phyloP scores from a whole-genome alignment of 1,140 invertebrate genomes.

The Oppia nitens region DNA sequence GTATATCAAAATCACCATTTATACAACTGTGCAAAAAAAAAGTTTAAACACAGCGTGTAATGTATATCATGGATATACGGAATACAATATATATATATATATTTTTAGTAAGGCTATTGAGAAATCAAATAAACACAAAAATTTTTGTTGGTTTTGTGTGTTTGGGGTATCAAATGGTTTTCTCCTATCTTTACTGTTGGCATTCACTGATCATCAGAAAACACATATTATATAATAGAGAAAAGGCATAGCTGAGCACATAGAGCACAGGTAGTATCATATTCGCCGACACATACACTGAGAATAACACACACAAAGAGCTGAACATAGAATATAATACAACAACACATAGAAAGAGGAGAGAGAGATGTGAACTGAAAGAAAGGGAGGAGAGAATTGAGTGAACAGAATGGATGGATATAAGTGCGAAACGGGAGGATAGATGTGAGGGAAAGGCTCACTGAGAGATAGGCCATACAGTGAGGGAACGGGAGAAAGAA shows the following conservation, averaged over 20 bases:
- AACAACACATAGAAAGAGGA: neutral
- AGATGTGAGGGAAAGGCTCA: neutral
- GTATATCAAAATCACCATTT: too few relatives aligned
- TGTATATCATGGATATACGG: too few relatives aligned
- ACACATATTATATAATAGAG: neutral
- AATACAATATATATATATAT: too few relatives aligned
- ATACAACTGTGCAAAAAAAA: too few relatives aligned
- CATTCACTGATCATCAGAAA: too few relatives aligned
- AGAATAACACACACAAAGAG: neutral
- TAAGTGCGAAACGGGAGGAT: neutral
- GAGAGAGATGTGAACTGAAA: neutral
- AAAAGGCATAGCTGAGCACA: neutral
- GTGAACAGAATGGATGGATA: neutral
- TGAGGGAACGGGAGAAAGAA: neutral
- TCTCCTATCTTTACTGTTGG: too few relatives aligned
- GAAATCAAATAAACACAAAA: too few relatives aligned
- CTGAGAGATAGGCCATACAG: too few relatives aligned
- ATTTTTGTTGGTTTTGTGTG: too few relatives aligned
- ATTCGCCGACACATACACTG: neutral
- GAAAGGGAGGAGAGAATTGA: neutral
- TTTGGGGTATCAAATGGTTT: too few relatives aligned
- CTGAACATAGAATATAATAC: neutral
- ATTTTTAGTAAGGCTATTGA: too few relatives aligned
- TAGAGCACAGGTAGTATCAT: neutral
- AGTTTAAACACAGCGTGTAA: too few relatives aligned